Conservation (phyloP, 2,797 vertebrate species). For the Ibycter americanus region DNA sequence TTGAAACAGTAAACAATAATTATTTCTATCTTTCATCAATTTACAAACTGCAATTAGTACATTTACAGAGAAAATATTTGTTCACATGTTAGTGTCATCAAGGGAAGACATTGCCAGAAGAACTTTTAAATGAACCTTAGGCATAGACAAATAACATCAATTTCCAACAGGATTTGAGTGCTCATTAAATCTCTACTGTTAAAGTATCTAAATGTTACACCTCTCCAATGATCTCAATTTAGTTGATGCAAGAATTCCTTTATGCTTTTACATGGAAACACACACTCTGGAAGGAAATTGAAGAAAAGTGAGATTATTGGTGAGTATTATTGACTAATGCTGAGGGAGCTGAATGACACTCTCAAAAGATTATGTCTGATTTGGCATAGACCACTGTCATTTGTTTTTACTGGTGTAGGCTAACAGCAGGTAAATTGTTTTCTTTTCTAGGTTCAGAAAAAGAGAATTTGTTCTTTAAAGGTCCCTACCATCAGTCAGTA, state of each 20-base stretch:
- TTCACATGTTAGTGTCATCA: not conserved
- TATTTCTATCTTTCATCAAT: not conserved
- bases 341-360: not conserved
- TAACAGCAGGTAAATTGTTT: not conserved
- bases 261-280: not conserved
- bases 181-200: not conserved
- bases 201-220: not conserved
- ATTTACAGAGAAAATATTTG: not conserved
- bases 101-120: not conserved
- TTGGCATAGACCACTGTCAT: not conserved
- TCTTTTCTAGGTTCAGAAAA: not conserved
- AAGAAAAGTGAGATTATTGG: not conserved
- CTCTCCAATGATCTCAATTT: not conserved
- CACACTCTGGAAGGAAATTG: not conserved
- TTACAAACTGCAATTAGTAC: not conserved
- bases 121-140: not conserved
- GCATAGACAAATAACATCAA: not conserved
- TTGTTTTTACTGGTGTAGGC: not conserved
- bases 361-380: not conserved
- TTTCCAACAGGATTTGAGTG: not conserved
- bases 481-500: not conserved
- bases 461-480: not conserved
- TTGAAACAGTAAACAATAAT: not conserved
- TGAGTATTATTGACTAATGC: not conserved
- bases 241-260: not conserved